phyloP scores from a whole-genome alignment of 2,797 vertebrate genomes.

The Echeneis naucrates region DNA sequence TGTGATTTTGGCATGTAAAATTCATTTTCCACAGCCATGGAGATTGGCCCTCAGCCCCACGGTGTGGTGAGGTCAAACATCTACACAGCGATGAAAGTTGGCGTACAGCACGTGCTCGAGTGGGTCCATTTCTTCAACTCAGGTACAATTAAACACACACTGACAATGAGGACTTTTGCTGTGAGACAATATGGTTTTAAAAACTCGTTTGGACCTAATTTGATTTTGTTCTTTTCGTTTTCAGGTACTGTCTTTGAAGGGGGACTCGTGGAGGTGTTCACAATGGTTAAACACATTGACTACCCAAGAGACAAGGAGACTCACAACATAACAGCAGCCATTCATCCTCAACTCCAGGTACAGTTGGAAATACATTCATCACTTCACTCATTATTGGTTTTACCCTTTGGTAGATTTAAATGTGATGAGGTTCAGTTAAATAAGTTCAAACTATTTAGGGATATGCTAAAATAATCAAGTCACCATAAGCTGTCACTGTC shows the following conservation, averaged over 20 bases:
- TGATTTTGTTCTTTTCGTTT: constrained; percentile 1
- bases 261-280: constrained; percentile 83
- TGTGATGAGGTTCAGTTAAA: no score
- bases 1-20: background rate
- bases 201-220: background rate
- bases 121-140: constrained; percentile 89
- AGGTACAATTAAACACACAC: constrained; percentile 73
- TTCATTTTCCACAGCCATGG: constrained; percentile 77
- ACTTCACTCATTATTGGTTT: background rate
- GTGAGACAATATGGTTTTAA: background rate
- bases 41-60: constrained; percentile 90
- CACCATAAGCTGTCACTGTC: background rate
- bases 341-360: constrained; percentile 89
- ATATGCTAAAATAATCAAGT: background rate
- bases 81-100: constrained; percentile 80
- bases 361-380: background rate
- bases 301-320: constrained; percentile 81
- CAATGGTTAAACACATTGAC: constrained; percentile 73
- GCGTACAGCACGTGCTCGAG: constrained; percentile 82
- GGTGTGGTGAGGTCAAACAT: constrained; percentile 85
- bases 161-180: background rate
- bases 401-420: background rate
- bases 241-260: constrained; percentile 83
- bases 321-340: constrained; percentile 78
- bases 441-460: background rate